These are phyloP conservation scores for Sturnus vulgaris DNA, from an alignment of 2,113 vertebrate species.

Conservation along the genomic window DNA sequence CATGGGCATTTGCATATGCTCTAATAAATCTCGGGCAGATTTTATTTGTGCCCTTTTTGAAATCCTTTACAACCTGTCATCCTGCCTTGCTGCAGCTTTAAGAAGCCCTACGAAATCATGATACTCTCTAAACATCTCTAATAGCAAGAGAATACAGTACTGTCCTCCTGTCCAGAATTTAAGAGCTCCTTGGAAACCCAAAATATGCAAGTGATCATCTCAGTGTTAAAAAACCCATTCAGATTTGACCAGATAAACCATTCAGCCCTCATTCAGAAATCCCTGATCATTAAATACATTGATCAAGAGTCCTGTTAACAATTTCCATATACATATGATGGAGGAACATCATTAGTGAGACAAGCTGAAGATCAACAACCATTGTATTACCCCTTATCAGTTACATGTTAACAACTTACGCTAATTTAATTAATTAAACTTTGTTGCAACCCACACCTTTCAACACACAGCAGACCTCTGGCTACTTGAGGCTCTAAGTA, in stretches of 20 bases:
- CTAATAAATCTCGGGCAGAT: not conserved
- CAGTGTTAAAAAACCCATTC: not conserved
- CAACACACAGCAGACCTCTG: not conserved
- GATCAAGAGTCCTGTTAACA: not conserved
- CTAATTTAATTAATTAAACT: not conserved
- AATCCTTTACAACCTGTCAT: not conserved
- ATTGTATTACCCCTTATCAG: not conserved
- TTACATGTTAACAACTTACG: not conserved
- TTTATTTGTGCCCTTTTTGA: not conserved
- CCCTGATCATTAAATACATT: not conserved
- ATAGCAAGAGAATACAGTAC: accelerated
- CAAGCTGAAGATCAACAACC: not conserved
- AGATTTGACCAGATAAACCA: not conserved
- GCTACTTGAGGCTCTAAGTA: not conserved
- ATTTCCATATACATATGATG: not conserved
- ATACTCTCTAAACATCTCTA: not conserved
- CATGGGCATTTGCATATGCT: not conserved
- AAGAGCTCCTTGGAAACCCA: not conserved
- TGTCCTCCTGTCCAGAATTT: not conserved
- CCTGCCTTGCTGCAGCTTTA: not conserved
- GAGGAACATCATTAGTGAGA: not conserved
- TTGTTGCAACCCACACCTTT: not conserved
- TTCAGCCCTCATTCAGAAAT: not conserved
- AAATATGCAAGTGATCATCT: not conserved
- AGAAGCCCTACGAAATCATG: not conserved